Conservation (phyloP, 2,797 vertebrate species). For the Notamacropus eugenii region DNA sequence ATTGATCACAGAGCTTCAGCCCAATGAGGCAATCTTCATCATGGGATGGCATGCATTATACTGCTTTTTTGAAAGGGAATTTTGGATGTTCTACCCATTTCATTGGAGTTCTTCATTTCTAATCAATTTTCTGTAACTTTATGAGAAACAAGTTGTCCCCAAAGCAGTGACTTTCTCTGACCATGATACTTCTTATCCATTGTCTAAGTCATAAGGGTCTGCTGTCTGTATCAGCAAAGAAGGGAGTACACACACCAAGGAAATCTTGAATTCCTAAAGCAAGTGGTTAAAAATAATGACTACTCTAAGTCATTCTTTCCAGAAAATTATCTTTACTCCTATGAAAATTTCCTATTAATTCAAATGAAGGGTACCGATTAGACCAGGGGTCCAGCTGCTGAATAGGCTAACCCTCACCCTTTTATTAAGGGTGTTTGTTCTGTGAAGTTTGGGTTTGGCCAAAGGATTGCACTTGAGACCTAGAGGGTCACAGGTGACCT, state of each 20-base stretch:
- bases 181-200: neutral
- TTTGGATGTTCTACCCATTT: constrained; percentile 12
- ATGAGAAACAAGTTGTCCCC: constrained; percentile 9
- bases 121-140: constrained; percentile 29
- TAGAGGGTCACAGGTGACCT: no score
- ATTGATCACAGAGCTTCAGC: neutral
- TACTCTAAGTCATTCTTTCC: constrained; percentile 21
- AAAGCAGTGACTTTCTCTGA: neutral
- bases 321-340: constrained; percentile 36
- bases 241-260: neutral
- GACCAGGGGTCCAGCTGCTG: no score
- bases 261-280: neutral
- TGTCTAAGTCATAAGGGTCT: neutral
- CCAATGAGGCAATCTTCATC: neutral
- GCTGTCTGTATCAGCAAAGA: neutral
- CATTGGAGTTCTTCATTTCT: constrained; percentile 35
- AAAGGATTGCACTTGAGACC: no score
- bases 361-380: neutral
- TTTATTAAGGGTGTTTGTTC: no score
- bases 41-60: neutral
- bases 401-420: no score
- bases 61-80: neutral
- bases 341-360: constrained; percentile 26
- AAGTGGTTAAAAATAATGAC: neutral
- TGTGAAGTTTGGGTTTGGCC: no score